These are phyloP conservation scores for Sturnira hondurensis DNA, from an alignment of 2,113 vertebrate species.

Conservation along the genomic window DNA sequence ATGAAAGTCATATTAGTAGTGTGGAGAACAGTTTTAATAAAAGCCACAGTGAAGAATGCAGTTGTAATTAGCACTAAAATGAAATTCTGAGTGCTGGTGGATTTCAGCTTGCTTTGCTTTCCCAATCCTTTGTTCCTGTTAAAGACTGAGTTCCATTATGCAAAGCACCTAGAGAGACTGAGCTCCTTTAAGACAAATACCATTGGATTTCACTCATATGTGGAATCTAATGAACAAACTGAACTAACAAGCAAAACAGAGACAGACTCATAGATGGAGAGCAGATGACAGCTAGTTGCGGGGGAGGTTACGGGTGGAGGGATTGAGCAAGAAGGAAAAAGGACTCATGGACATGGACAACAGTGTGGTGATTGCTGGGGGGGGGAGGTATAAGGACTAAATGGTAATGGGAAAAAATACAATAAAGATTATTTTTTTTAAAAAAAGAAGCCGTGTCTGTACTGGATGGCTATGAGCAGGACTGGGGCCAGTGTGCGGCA, in stretches of 20 bases:
- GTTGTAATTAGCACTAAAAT: conserved; percentile 49
- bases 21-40: conserved; percentile 47
- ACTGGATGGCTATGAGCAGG: background rate
- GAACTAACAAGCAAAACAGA: no score
- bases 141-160: background rate
- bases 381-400: no score
- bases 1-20: conserved; percentile 5
- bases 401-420: no score
- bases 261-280: no score
- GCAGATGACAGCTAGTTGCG: no score
- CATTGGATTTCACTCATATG: no score
- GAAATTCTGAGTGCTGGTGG: background rate
- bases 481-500: background rate
- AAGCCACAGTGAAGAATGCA: conserved; percentile 21
- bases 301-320: no score
- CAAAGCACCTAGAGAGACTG: background rate
- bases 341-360: no score
- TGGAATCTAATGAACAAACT: no score
- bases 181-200: background rate
- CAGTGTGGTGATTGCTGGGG: no score
- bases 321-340: no score
- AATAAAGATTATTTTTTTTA: no score
- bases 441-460: background rate
- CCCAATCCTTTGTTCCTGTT: conserved; percentile 19
- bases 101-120: conserved; percentile 32